Base-by-base conservation (phyloP, 2,797 vertebrate species). In the Hybognathus amarus region DNA sequence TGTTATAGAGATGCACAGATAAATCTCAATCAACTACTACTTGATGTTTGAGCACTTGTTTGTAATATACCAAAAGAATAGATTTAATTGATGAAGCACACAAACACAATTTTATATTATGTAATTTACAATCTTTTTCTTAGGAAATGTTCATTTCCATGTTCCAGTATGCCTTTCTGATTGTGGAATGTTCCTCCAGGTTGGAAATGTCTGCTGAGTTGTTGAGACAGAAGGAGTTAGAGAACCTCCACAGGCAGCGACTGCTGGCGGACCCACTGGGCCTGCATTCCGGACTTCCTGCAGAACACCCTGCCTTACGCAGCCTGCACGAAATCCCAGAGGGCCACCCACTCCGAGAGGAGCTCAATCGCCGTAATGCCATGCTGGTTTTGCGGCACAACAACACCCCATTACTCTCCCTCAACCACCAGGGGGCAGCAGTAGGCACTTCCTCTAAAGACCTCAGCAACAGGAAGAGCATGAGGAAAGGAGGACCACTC, bases 201-300 rank as follows among this genome's bases (percentile, higher is more conserved):
- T 91, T 99, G 77, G 98, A 99, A 94, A 97, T 98, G 96, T 98
- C 98, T 0, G 97, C 98, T 0, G 98, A 99, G 91, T 93, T 99
- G 68, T 94, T 99, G 82, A 95, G 98, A 33, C 98, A 98, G 87
- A 99, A 98, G 87, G 98, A 99, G 91, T 91, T 98, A 91, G 97
- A 99, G 89, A 96, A 87, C 42, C 92, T 96, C 86, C 93, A 92
- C 24, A 96, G 94, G 85, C 94, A 97, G 30, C 95, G 97, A 9
- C 89, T 96, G 75, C 93, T 97, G 67, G 93, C 94, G 0, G 97
- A 99, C 71, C 92, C 93, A 0, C 91, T 98, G 85, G 94, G 83
- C 61, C 94, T 97, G 11, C 95, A 96, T 52, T 92, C 95, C 0
- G 94, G 92, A 38, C 87, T 98, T 54, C 96, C 97, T 7, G 94